Evolutionary conservation across 2,888 invertebrate genomes (phyloP).

Genomic region (Melieria crassipennis): DNA sequence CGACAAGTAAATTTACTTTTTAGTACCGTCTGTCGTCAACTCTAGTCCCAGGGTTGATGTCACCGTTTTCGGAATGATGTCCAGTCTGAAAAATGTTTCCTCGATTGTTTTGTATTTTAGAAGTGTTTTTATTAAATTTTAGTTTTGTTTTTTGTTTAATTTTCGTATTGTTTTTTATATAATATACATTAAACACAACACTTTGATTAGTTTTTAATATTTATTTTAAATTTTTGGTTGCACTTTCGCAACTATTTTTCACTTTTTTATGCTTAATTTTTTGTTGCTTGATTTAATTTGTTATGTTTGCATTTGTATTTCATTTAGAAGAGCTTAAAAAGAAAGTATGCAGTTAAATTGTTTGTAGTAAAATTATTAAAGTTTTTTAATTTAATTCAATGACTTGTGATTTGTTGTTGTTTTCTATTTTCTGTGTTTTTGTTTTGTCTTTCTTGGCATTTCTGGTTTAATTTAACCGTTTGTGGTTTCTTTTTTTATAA

Average conservation of each 20-base stretch:
- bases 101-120: not conserved
- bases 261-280: not conserved
- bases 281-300: not conserved
- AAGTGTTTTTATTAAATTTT: slow-evolving; percentile 10
- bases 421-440: not conserved
- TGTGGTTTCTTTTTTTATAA: not conserved
- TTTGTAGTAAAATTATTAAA: slow-evolving; percentile 1
- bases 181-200: slow-evolving; percentile 15
- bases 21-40: no score
- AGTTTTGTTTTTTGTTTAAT: not conserved
- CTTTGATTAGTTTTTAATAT: slow-evolving; percentile 17
- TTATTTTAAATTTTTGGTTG: not conserved
- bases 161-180: not conserved
- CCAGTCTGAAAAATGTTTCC: no score
- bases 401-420: not conserved
- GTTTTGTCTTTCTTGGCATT: not conserved
- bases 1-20: no score
- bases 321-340: slow-evolving; percentile 9
- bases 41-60: no score
- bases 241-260: not conserved
- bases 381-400: not conserved
- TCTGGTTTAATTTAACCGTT: slow-evolving; percentile 1
- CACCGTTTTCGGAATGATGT: no score
- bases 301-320: slow-evolving; percentile 8
- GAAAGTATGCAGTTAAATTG: slow-evolving; percentile 5